Evolutionary conservation across 2,797 vertebrate genomes (phyloP), one percentile per base, ranked within the genome.

Genomic region (Sphenodon punctatus): DNA sequence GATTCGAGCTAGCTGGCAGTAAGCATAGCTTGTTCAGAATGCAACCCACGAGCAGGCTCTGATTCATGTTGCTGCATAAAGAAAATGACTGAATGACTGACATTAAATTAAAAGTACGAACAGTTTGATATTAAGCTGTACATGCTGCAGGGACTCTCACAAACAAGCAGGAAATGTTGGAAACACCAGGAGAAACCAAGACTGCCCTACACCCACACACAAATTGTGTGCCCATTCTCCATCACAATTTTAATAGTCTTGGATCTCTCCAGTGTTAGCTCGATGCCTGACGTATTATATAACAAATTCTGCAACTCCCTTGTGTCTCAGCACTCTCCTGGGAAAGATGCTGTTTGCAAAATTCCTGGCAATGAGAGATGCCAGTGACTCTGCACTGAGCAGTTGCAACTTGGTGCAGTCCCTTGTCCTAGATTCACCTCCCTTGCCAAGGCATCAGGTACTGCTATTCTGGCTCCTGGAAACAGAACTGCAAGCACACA

Each of bases 1-100:
- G 91, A 91, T 82, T 82, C 88, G 92, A 90, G 92, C 91, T 92
- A 91, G 84, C 88, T 89, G 88, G 87, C 86, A 84, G 90, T 41
- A 59, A 85, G 85, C 41, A 12, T 75, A 83, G 93, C 88, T 84
- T 91, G 63, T 87, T 88, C 81, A 87, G 86, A 82, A 6, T 80
- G 81, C 85, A 86, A 88, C 89, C 87, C 75, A 84, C 70, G 13
- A 79, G 87, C 85, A 8, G 69, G 72, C 88, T 78, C 80, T 20
- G 64, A 66, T 78, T 25, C 85, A 85, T 66, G 84, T 32, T 82
- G 90, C 88, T 92, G 93, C 93, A 88, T 85, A 79, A 90, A 88
- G 70, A 91, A 64, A 51, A 87, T 51, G 87, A 89, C 45, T 86
- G 91, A 88, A n/a, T n/a, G n/a, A n/a, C n/a, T n/a, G n/a, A n/a